Conservation (phyloP, 2,888 invertebrate genomes). For the Erebia epiphron region DNA sequence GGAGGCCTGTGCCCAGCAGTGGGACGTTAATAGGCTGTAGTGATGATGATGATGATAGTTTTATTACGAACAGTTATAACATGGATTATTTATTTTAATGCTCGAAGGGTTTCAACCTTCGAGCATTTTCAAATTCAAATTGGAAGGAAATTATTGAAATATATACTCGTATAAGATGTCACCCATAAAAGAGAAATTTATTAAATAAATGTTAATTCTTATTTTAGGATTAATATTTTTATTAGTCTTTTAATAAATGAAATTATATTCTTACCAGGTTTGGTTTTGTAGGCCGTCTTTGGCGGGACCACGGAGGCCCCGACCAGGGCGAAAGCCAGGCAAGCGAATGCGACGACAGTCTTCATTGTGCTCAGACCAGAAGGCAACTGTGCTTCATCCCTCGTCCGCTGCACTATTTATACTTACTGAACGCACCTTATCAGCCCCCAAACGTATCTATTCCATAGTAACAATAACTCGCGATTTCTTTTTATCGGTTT, state of each 20-base stretch:
- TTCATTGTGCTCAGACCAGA: constrained; percentile 66
- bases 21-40: too few relatives aligned
- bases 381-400: constrained; percentile 59
- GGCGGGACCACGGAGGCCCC: constrained; percentile 48
- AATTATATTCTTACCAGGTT: constrained; percentile 39
- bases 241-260: background rate
- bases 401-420: constrained; percentile 41
- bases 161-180: too few relatives aligned
- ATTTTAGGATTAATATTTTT: background rate
- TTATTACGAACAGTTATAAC: too few relatives aligned
- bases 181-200: too few relatives aligned
- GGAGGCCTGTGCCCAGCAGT: too few relatives aligned
- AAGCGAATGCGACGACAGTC: constrained; percentile 72
- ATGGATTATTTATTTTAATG: too few relatives aligned
- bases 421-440: constrained; percentile 42
- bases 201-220: too few relatives aligned
- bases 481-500: constrained; percentile 37
- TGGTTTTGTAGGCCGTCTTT: constrained; percentile 45
- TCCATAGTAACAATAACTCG: constrained; percentile 37
- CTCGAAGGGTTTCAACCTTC: too few relatives aligned
- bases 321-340: constrained; percentile 64
- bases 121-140: too few relatives aligned
- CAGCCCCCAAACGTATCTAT: constrained; percentile 33
- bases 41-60: too few relatives aligned
- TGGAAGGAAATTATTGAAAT: too few relatives aligned